These are phyloP conservation scores for Sciurus vulgaris DNA, from an alignment of 2,797 vertebrate genomes.

Conservation along the genomic window DNA sequence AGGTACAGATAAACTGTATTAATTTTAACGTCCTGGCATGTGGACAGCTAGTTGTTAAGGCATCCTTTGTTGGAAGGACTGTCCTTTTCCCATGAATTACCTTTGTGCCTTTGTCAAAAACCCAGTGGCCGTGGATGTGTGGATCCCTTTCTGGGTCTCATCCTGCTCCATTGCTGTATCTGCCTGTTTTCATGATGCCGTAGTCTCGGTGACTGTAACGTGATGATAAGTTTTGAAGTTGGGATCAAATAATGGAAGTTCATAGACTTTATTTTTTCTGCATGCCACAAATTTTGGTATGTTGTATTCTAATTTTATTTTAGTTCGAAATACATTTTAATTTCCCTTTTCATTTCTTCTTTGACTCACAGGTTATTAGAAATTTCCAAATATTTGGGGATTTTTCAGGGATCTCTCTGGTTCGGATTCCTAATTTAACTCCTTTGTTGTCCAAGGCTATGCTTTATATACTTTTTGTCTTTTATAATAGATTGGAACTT, in stretches of 20 bases:
- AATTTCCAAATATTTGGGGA: not conserved
- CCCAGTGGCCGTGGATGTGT: not conserved
- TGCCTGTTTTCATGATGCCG: not conserved
- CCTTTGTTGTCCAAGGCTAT: not conserved
- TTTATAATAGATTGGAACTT: not conserved
- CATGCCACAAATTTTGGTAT: not conserved
- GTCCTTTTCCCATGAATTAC: not conserved
- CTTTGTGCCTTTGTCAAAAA: not conserved
- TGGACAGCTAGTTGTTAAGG: not conserved
- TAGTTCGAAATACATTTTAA: not conserved
- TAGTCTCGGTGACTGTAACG: not conserved
- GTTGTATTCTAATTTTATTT: not conserved
- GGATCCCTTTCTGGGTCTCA: not conserved
- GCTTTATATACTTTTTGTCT: not conserved
- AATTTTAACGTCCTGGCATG: not conserved
- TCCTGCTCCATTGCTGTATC: not conserved
- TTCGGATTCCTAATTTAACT: not conserved
- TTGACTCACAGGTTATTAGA: not conserved
- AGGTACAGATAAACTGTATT: not conserved
- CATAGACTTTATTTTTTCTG: not conserved
- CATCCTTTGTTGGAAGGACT: not conserved
- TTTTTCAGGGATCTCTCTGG: not conserved
- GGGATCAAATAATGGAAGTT: not conserved
- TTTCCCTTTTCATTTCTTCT: not conserved
- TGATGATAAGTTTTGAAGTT: not conserved